Evolutionary conservation across 2,113 vertebrate genomes (phyloP).

Genomic region (Bos taurus): ARS-UCD2.0 NC_037333.1:6514001-6514500

Average conservation of each 20-base stretch:
- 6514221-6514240: neutral
- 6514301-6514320: neutral
- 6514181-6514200: neutral
- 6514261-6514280: neutral
- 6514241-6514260: neutral
- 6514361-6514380: neutral
- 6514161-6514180: neutral
- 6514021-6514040: fast-evolving
- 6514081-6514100: neutral
- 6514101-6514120: neutral
- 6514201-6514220: neutral
- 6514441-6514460: neutral
- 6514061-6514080: neutral
- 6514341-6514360: neutral
- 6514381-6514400: neutral
- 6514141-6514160: neutral
- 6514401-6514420: neutral
- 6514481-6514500: too few species aligned
- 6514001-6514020: neutral
- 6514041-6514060: neutral
- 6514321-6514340: neutral
- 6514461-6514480: neutral
- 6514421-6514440: neutral
- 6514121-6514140: neutral
- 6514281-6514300: neutral